These are phyloP conservation scores for Dromius quadrimaculatus DNA, from an alignment of 2,888 invertebrate species.

Conservation along the genomic window DNA sequence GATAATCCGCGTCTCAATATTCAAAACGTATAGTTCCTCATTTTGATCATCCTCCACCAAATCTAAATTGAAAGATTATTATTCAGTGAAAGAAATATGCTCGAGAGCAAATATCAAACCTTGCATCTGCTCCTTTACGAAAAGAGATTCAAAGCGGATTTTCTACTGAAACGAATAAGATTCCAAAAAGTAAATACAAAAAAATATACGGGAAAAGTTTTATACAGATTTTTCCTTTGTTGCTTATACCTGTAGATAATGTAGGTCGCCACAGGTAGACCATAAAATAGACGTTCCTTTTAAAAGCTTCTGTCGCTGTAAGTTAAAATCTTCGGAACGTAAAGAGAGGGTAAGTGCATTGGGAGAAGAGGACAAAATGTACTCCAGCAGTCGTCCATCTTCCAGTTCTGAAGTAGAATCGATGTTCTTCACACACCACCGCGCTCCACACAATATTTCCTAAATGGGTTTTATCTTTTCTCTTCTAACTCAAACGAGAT, in stretches of 20 bases:
- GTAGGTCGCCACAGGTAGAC: constrained; percentile 47
- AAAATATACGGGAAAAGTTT: constrained; percentile 27
- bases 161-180: constrained; percentile 26
- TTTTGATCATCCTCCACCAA: too few relatives aligned
- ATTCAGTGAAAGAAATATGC: not conserved
- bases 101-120: constrained; percentile 9
- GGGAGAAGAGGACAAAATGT: constrained; percentile 31
- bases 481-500: constrained; percentile 3
- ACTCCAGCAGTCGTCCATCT: constrained; percentile 30
- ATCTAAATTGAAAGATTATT: too few relatives aligned
- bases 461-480: constrained; percentile 28
- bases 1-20: too few relatives aligned
- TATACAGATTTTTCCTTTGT: constrained; percentile 48
- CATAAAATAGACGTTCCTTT: constrained; percentile 50
- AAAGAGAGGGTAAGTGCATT: not conserved
- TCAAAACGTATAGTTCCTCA: too few relatives aligned
- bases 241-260: constrained; percentile 45
- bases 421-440: constrained; percentile 22
- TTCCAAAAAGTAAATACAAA: constrained; percentile 36
- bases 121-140: not conserved
- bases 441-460: constrained; percentile 9
- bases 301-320: constrained; percentile 48
- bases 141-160: constrained; percentile 37
- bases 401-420: constrained; percentile 11
- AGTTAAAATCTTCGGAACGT: constrained; percentile 48